phyloP scores from a whole-genome alignment of 2,888 invertebrate species.

The Yponomeuta sedellus region DNA sequence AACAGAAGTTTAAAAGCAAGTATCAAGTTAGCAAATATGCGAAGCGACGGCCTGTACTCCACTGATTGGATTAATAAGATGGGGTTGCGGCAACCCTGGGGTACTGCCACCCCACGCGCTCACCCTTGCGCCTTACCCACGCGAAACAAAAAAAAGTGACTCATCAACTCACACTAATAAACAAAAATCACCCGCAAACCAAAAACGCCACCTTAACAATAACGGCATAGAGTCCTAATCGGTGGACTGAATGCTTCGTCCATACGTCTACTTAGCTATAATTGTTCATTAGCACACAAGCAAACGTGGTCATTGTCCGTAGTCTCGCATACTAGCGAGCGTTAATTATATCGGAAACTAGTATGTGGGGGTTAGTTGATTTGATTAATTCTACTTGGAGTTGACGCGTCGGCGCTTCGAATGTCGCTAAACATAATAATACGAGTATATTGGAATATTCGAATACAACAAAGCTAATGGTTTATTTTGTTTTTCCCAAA shows the following conservation, averaged over 20 bases:
- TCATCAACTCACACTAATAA: conserved; percentile 74
- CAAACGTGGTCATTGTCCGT: conserved; percentile 56
- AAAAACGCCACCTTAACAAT: conserved; percentile 58
- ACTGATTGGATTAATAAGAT: conserved; percentile 72
- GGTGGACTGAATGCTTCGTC: conserved; percentile 14
- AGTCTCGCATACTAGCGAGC: conserved; percentile 63
- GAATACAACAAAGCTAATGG: conserved; percentile 23
- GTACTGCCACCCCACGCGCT: conserved; percentile 63
- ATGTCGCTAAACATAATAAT: conserved; percentile 20
- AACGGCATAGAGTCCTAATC: conserved; percentile 48
- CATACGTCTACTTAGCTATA: conserved; percentile 48
- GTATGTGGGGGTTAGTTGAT: conserved; percentile 69
- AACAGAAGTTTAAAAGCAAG: conserved; percentile 17
- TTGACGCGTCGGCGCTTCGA: conserved; percentile 26
- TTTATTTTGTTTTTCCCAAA: no score
- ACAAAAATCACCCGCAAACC: conserved; percentile 36
- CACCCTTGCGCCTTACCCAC: conserved; percentile 48
- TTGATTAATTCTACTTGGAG: conserved; percentile 74
- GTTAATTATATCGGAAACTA: conserved; percentile 77
- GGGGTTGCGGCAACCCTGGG: conserved; percentile 72
- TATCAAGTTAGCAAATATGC: conserved; percentile 62
- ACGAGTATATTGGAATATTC: conserved; percentile 65
- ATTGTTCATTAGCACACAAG: conserved; percentile 76
- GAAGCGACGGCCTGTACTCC: conserved; percentile 71
- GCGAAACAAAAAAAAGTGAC: conserved; percentile 78